These are phyloP conservation scores for Rhombomys opimus DNA, from an alignment of 2,113 vertebrate genomes.

Conservation along the genomic window DNA sequence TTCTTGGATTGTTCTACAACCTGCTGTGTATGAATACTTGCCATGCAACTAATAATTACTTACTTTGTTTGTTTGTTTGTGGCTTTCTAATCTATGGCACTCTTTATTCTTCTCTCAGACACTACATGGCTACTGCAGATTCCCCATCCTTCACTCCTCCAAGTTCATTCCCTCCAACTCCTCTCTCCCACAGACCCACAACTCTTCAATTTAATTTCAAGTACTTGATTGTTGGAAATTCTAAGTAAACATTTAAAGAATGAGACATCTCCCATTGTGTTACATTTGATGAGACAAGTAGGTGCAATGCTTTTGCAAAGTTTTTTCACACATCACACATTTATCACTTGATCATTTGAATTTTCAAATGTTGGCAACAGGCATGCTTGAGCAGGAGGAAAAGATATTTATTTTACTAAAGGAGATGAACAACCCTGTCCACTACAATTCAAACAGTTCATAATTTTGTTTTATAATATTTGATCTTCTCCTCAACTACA, in stretches of 20 bases:
- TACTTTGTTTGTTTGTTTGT: not conserved
- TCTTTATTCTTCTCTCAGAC: not conserved
- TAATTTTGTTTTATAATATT: not conserved
- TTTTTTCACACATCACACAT: not conserved
- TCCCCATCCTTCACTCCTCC: too few species aligned
- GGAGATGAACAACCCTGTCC: not conserved
- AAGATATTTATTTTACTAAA: slow-evolving; percentile 5
- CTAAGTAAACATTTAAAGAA: not conserved
- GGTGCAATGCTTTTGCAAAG: not conserved
- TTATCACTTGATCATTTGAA: not conserved
- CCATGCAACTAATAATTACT: not conserved
- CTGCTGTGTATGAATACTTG: not conserved
- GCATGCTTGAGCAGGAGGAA: not conserved
- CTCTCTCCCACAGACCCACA: not conserved
- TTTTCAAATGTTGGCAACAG: slow-evolving; percentile 32
- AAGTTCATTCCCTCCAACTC: not conserved
- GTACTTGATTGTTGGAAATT: not conserved
- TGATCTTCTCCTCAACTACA: not conserved
- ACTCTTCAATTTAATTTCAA: not conserved
- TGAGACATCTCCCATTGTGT: not conserved
- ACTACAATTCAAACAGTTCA: not conserved
- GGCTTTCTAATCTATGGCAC: not conserved
- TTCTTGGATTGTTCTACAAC: not conserved
- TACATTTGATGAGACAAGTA: not conserved
- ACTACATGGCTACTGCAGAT: not conserved